Base-by-base conservation (phyloP, 1,140 invertebrate genomes). In the Philopotamus ludificatus region DNA sequence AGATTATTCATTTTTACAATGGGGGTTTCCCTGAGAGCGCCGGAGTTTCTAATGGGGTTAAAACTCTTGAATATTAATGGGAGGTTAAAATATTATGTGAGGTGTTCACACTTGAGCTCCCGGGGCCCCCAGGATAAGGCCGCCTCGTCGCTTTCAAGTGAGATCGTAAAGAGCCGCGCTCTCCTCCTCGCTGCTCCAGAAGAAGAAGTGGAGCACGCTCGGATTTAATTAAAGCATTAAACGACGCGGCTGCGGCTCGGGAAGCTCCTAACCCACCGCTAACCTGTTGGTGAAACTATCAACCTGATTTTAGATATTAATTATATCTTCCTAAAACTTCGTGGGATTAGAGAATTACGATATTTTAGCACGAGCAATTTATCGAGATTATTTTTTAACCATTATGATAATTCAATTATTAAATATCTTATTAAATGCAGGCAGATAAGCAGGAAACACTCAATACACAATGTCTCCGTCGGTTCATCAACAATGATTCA, bases 1-100 rank as follows among this genome's bases (percentile, higher is more conserved):
- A 34, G 12, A 34, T 34, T 34, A 34, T 34, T 34, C 28, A 34
- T 12, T 34, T 34, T 34, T 34, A 34, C 4, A 34, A 34, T 12
- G 28, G 28, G 12, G 28, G 28, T 34, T 34, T 12, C 28, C 28
- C 28, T n/a, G n/a, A n/a, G n/a, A n/a, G n/a, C 28, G 28, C 28
- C 4, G 4, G 28, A 34, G 28, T 34, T 34, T 4, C 12, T 66
- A 69, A 69, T 66, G 55, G 67, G 63, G 67, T 65, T 66, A 69
- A 63, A 69, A 69, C 67, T 69, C 60, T 66, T 69, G 67, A 69
- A 69, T 69, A 66, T 69, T 69, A 69, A 66, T 69, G 67, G 44
- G 51, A 39, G 63, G 67, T 66, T 69, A 69, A 65, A 69, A 69
- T 69, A 69, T 69, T 69, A 69, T 69, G 59, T 66, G 59, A 69